Conservation (phyloP, 2,888 invertebrate genomes). For the Pterostichus niger region DNA sequence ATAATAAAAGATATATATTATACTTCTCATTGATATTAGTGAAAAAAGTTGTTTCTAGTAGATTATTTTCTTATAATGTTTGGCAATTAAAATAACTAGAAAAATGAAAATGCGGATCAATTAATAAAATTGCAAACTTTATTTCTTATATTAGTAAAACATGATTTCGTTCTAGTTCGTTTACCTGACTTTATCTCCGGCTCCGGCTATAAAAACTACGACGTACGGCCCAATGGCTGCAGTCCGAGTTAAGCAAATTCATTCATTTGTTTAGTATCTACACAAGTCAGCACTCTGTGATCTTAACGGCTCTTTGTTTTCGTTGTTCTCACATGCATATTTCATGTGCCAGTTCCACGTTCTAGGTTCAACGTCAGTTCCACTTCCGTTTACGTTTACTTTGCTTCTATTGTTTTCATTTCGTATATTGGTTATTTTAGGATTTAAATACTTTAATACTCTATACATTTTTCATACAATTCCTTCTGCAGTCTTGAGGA, state of each 20-base stretch:
- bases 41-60: too few relatives aligned
- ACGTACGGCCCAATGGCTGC: not conserved
- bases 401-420: conserved; percentile 42
- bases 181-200: conserved; percentile 10
- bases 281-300: conserved; percentile 57
- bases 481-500: not conserved
- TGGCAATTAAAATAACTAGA: too few relatives aligned
- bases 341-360: conserved; percentile 43
- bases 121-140: too few relatives aligned
- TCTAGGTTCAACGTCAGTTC: conserved; percentile 9
- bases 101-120: too few relatives aligned
- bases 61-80: too few relatives aligned
- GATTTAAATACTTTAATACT: conserved; percentile 41
- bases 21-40: too few relatives aligned
- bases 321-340: conserved; percentile 47
- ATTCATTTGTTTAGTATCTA: conserved; percentile 57
- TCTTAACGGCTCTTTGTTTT: conserved; percentile 53
- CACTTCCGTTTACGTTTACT: conserved; percentile 42
- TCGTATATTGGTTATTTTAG: conserved; percentile 39
- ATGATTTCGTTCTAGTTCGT: not conserved
- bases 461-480: conserved; percentile 28
- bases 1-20: too few relatives aligned
- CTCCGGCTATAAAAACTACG: not conserved
- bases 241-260: conserved; percentile 39
- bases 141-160: not conserved